phyloP scores from a whole-genome alignment of 2,888 invertebrate species.

The Hypomecis punctinalis region DNA sequence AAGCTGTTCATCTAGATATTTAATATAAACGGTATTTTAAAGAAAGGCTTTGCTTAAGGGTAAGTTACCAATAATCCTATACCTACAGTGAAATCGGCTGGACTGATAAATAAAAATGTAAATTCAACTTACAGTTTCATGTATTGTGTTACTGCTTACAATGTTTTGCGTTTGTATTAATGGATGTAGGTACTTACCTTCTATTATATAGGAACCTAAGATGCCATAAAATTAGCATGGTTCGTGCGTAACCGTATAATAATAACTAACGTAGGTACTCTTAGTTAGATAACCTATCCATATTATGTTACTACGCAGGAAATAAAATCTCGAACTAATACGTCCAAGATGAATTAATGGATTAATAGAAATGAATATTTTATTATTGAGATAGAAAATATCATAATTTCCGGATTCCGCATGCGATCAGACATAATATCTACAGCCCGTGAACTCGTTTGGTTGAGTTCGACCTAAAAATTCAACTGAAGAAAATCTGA shows the following conservation, averaged over 20 bases:
- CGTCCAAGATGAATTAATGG: constrained; percentile 14
- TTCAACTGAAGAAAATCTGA: too few relatives aligned
- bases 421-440: neutral
- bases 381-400: constrained; percentile 1
- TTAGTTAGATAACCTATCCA: neutral
- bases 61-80: too few relatives aligned
- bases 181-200: too few relatives aligned
- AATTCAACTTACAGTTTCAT: neutral
- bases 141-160: constrained; percentile 3
- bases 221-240: constrained; percentile 43
- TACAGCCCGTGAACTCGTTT: too few relatives aligned
- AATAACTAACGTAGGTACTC: constrained; percentile 11
- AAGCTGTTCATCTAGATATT: too few relatives aligned
- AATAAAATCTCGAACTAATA: constrained; percentile 2
- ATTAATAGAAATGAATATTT: neutral
- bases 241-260: constrained; percentile 33
- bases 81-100: too few relatives aligned
- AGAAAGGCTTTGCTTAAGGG: too few relatives aligned
- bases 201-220: constrained; percentile 8
- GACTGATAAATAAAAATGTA: too few relatives aligned
- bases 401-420: constrained; percentile 1
- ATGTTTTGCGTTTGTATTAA: neutral
- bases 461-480: too few relatives aligned
- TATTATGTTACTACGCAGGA: constrained; percentile 17
- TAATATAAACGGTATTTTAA: too few relatives aligned